Conservation (phyloP, 1,140 invertebrate genomes). For the Apis cerana region DNA sequence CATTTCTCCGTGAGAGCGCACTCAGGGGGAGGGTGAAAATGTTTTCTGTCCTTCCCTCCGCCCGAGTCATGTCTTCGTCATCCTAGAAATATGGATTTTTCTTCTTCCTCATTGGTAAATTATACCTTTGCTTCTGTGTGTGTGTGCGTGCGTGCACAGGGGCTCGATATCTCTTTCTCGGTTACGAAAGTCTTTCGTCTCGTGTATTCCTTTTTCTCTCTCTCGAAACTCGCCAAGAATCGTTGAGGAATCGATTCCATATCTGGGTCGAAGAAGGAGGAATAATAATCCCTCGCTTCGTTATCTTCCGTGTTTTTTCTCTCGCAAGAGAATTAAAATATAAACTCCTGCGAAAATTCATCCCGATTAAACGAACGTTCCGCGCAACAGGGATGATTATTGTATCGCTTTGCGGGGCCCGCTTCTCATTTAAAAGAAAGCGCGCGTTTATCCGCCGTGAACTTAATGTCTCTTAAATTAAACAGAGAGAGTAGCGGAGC, state of each 20-base stretch:
- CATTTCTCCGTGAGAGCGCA: slow-evolving; percentile 53
- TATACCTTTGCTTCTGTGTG: slow-evolving; percentile 1
- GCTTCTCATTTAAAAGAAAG: slow-evolving; percentile 2
- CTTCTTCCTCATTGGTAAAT: slow-evolving; percentile 22
- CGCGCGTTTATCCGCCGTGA: not conserved
- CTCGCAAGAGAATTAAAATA: too few relatives aligned
- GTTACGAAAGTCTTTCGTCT: too few relatives aligned
- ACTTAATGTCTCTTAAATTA: slow-evolving; percentile 38
- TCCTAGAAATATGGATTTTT: slow-evolving; percentile 47
- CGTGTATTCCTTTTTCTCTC: too few relatives aligned
- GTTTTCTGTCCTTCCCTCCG: slow-evolving; percentile 44
- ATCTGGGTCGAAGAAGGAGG: too few relatives aligned
- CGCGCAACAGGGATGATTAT: not conserved
- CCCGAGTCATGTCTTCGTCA: slow-evolving; percentile 42
- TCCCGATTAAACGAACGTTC: not conserved
- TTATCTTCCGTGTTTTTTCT: too few relatives aligned
- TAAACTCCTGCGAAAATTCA: not conserved
- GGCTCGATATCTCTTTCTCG: too few relatives aligned
- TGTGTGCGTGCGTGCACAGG: too few relatives aligned
- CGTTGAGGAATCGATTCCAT: too few relatives aligned
- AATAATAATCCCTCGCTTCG: too few relatives aligned
- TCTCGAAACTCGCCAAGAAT: too few relatives aligned
- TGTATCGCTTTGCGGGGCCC: not conserved
- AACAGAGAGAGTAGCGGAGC: not conserved
- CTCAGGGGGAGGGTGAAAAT: slow-evolving; percentile 47